Evolutionary conservation across 37 sponge, comb jelly and placozoan species (phyloP), one percentile per base, ranked within the genome.

Genomic region (Ianthella basta): DNA sequence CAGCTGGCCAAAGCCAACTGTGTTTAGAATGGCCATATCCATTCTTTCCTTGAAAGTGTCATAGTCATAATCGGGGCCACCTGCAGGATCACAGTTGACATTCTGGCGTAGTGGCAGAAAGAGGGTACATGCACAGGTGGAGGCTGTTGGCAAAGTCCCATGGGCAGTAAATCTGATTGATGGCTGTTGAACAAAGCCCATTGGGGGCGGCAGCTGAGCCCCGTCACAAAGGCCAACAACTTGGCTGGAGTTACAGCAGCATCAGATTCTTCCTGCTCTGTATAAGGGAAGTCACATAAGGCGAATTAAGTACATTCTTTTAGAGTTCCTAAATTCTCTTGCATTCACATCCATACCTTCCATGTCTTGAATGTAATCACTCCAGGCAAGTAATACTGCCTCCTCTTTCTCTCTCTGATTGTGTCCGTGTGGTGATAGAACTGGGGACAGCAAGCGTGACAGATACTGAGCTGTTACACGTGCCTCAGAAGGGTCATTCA

Each of bases 1-100:
- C 2, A 44, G 41, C 38, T 75, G 78, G 19, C 78, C 78, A 75
- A 75, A 75, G 14, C 78, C 78, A 75, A 75, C 44, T 18, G 78
- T 75, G 53, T 75, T 79, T 24, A 44, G 56, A 25, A 79, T 38
- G 55, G 25, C 41, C 12, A 79, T 53, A 53, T 79, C 30, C 80
- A 79, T 79, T 21, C 36, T 70, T 33, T 79, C 30, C 13, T 55
- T n/a, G 27, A 79, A 79, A 3, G 25, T 16, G 33, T 44, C 30
- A 13, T 79, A 79, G 24, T 79, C 56, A 53, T 79, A 79, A 4
- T 79, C 56, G 8, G 50, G 50, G 50, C 8, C 50, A 44, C 50
- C 50, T 44, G 50, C 8, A 44, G 50, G 8, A 8, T 44, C 50
- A 44, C 6, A 8, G 50, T 44, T 44, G 50, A 44, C 50, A 8